Percentiles rank a stretch among this genome's conserved stretches.
Conservation (phyloP, 2,113 vertebrate species). For the Amphiprion ocellaris region DNA sequence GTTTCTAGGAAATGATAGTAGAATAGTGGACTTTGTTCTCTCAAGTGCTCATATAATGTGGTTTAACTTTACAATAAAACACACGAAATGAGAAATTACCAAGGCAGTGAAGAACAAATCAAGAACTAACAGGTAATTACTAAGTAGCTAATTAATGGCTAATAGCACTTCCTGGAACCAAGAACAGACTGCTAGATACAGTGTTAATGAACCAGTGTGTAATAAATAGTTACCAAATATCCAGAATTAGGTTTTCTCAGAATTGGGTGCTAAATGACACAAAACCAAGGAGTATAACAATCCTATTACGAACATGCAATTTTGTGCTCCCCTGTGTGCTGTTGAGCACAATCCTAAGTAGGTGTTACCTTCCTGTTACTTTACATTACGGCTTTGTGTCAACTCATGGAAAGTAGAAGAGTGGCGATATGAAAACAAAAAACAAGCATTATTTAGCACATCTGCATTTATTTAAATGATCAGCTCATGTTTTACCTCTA, state of each 20-base stretch:
- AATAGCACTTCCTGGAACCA: constrained; percentile 31
- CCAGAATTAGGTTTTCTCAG: constrained; percentile 22
- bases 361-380: background rate
- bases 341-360: background rate
- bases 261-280: constrained; percentile 33
- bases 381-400: constrained; percentile 8
- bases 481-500: too few relatives aligned
- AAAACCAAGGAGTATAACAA: constrained; percentile 28
- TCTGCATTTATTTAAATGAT: background rate
- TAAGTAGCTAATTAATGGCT: constrained; percentile 53
- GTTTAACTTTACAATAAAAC: constrained; percentile 13
- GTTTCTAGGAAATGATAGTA: constrained; percentile 48
- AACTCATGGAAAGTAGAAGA: background rate
- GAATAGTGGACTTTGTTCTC: constrained; percentile 36
- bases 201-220: constrained; percentile 52
- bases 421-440: background rate
- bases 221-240: constrained; percentile 53
- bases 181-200: constrained; percentile 22
- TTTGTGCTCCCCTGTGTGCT: constrained; percentile 10
- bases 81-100: constrained; percentile 35
- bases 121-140: constrained; percentile 53
- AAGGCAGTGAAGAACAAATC: constrained; percentile 49
- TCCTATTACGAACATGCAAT: constrained; percentile 7
- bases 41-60: constrained; percentile 14
- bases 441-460: background rate